A percentile compares a stretch with the other conserved stretches of the same genome.
phyloP scores from a whole-genome alignment of 2,113 vertebrate genomes.

The Ellobius talpinus region DNA sequence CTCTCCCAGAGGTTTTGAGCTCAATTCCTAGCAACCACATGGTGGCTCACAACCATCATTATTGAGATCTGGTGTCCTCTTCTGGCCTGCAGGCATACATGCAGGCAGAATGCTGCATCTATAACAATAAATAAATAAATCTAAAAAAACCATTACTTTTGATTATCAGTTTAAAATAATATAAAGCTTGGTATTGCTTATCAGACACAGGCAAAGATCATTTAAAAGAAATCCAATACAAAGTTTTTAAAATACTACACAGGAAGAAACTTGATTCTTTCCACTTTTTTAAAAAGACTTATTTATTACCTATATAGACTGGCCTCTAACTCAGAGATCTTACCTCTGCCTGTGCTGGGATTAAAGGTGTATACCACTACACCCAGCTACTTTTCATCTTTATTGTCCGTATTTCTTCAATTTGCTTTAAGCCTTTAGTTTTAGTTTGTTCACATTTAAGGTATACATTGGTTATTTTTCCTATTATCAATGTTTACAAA shows the following conservation, averaged over 20 bases:
- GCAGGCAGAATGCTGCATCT: no score
- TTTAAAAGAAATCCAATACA: slow-evolving; percentile 50
- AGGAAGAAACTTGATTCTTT: background rate
- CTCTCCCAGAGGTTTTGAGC: no score
- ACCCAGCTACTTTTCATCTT: background rate
- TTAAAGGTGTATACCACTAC: background rate
- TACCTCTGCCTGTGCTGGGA: background rate
- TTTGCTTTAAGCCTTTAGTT: background rate
- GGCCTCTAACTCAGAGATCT: background rate
- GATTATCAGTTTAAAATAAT: slow-evolving; percentile 10
- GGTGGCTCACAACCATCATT: no score
- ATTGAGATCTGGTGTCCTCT: no score
- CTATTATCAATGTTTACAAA: background rate
- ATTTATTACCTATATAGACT: background rate
- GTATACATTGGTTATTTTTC: background rate
- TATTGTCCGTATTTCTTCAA: background rate
- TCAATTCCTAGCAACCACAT: no score
- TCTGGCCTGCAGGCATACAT: no score
- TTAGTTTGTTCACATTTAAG: background rate
- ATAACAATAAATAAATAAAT: no score
- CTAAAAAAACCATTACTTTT: background rate
- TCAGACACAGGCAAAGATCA: background rate
- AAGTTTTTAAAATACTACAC: background rate
- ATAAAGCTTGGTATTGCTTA: background rate
- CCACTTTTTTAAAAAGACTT: no score